Conservation (phyloP, 2,113 vertebrate genomes). For the Perca fluviatilis region DNA sequence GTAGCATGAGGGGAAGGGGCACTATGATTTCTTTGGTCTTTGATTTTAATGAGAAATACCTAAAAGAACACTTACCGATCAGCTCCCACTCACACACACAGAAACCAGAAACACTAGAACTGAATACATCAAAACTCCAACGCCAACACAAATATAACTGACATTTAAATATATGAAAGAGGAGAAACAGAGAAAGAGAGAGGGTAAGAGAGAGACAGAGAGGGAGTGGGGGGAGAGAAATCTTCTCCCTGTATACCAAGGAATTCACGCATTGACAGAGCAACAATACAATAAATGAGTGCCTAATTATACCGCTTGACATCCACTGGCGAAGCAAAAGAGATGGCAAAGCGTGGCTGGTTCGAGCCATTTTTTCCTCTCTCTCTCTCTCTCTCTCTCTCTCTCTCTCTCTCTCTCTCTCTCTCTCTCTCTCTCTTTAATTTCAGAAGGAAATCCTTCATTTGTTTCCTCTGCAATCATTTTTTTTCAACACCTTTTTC, state of each 20-base stretch:
- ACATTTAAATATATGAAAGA: slow-evolving; percentile 78
- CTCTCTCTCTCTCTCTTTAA: slow-evolving; percentile 32
- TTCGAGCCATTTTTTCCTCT: slow-evolving; percentile 39
- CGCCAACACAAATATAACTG: slow-evolving; percentile 77
- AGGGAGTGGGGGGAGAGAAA: slow-evolving; percentile 49
- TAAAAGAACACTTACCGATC: slow-evolving; percentile 67
- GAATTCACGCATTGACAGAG: slow-evolving; percentile 77
- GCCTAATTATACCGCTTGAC: slow-evolving; percentile 80
- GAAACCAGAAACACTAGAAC: slow-evolving; percentile 54
- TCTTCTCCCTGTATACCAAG: slow-evolving; percentile 69
- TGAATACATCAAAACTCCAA: slow-evolving; percentile 71
- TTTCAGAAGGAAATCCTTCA: slow-evolving; percentile 72
- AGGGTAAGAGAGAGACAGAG: slow-evolving; percentile 41
- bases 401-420: slow-evolving; percentile 28
- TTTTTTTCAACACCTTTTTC: slow-evolving; percentile 73
- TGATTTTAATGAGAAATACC: slow-evolving; percentile 63
- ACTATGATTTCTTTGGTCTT: slow-evolving; percentile 58
- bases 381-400: slow-evolving; percentile 18
- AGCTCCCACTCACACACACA: slow-evolving; percentile 61
- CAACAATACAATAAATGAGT: slow-evolving; percentile 81
- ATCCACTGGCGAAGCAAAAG: slow-evolving; percentile 71
- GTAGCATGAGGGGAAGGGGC: slow-evolving; percentile 24
- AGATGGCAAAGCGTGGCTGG: slow-evolving; percentile 60
- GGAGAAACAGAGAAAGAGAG: slow-evolving; percentile 65
- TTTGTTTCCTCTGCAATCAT: slow-evolving; percentile 70